Evolutionary conservation across 2,888 invertebrate species (phyloP).

Genomic region (Bugulina stolonifera): DNA sequence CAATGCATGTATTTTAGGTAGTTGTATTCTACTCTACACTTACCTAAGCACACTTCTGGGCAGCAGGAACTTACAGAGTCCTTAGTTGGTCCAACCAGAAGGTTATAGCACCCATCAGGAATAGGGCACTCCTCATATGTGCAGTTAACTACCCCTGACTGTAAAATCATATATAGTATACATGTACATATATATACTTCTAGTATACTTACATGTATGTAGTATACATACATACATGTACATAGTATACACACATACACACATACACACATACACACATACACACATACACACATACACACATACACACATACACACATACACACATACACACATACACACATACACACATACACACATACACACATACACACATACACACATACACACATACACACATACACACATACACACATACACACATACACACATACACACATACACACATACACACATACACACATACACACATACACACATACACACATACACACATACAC

Average conservation of each 20-base stretch:
- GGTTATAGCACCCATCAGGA: constrained; percentile 75
- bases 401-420: neutral
- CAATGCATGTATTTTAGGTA: neutral
- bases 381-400: neutral
- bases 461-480: neutral
- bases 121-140: constrained; percentile 36
- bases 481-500: neutral
- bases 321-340: neutral
- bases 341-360: neutral
- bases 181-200: too few species aligned
- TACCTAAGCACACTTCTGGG: constrained; percentile 62
- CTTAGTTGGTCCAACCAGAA: constrained; percentile 62
- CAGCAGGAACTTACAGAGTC: constrained; percentile 64
- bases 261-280: neutral
- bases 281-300: neutral
- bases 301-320: neutral
- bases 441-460: neutral
- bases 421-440: neutral
- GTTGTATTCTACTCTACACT: neutral
- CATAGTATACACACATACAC: neutral
- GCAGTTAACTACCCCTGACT: constrained; percentile 57
- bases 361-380: neutral
- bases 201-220: neutral
- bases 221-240: neutral
- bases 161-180: constrained; percentile 49